Evolutionary conservation across 2,113 vertebrate species (phyloP).

Genomic region (Clarias gariepinus): DNA sequence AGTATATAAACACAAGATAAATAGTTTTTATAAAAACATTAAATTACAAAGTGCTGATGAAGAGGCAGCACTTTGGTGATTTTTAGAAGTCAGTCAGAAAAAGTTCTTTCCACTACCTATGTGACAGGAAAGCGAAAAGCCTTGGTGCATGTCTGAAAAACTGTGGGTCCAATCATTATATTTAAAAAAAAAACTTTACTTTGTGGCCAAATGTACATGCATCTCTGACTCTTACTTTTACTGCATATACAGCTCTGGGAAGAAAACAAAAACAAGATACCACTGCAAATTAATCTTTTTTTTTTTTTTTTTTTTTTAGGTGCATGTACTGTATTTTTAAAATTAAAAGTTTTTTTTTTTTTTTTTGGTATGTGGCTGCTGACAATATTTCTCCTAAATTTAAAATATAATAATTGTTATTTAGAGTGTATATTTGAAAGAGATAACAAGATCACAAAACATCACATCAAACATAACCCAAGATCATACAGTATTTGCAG

Average conservation of each 20-base stretch:
- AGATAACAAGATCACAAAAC: too few relatives aligned
- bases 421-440: too few relatives aligned
- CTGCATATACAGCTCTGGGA: background rate
- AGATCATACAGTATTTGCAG: too few relatives aligned
- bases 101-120: background rate
- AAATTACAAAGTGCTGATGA: background rate
- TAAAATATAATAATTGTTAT: too few relatives aligned
- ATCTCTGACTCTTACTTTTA: background rate
- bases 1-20: background rate
- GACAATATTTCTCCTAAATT: too few relatives aligned
- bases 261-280: too few relatives aligned
- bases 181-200: background rate
- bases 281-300: too few relatives aligned
- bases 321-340: too few relatives aligned
- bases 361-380: too few relatives aligned
- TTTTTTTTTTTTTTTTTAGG: too few relatives aligned
- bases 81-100: background rate
- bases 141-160: background rate
- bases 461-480: too few relatives aligned
- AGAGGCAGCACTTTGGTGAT: background rate
- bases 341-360: too few relatives aligned
- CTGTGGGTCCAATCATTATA: background rate
- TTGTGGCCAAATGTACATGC: background rate
- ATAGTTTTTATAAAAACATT: background rate
- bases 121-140: background rate